Evolutionary conservation across 2,797 vertebrate genomes (phyloP).

Genomic region (Lacerta agilis): DNA sequence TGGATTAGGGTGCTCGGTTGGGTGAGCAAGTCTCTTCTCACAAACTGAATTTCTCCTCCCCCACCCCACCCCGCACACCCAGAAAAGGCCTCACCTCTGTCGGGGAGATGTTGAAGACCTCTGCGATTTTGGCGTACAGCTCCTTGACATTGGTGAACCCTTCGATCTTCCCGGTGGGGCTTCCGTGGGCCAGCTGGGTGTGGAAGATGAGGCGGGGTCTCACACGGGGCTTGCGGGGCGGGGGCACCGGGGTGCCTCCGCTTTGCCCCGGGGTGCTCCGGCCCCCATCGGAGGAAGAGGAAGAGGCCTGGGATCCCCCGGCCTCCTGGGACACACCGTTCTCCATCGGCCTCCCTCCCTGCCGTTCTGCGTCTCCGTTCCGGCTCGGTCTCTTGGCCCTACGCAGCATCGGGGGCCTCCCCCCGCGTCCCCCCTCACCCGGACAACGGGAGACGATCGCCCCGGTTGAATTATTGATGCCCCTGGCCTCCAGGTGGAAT

Average conservation of each 20-base stretch:
- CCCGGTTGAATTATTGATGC: conserved; percentile 71
- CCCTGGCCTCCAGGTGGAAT: conserved; percentile 12
- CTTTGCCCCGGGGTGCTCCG: neutral
- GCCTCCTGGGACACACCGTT: conserved; percentile 81
- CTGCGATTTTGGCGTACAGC: conserved; percentile 94
- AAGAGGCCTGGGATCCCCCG: neutral
- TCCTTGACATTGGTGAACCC: conserved; percentile 97
- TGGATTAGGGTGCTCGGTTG: too few relatives aligned
- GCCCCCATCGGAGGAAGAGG: conserved; percentile 69
- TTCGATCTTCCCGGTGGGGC: conserved; percentile 92
- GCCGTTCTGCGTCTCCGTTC: conserved; percentile 38
- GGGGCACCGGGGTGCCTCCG: conserved; percentile 56
- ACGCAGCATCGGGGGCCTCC: conserved; percentile 62
- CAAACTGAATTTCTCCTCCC: neutral
- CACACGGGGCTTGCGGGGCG: conserved; percentile 73
- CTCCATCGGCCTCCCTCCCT: conserved; percentile 83
- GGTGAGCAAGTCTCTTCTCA: too few relatives aligned
- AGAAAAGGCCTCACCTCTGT: conserved; percentile 86
- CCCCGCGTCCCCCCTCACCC: neutral
- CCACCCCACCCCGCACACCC: too few relatives aligned
- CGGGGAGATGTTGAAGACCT: conserved; percentile 93
- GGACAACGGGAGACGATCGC: neutral
- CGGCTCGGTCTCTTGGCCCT: conserved; percentile 67
- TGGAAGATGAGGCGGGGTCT: conserved; percentile 94
- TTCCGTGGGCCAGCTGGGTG: conserved; percentile 96